Percentiles rank a stretch among this genome's conserved stretches.
phyloP scores from a whole-genome alignment of 2,888 invertebrate genomes.

The Tuberolachnus salignus region DNA sequence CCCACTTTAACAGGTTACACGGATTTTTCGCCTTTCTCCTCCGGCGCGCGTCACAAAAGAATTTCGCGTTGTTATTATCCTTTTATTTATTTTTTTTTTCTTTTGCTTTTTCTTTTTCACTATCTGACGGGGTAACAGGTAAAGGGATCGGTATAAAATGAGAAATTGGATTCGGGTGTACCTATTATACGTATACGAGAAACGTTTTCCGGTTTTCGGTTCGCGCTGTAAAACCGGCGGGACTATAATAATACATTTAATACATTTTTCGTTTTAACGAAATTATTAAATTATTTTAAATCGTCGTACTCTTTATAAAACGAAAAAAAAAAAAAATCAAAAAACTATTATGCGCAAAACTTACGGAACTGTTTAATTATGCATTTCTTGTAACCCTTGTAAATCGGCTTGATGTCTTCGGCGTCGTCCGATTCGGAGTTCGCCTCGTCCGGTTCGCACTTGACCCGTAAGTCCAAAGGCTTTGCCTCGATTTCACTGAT shows the following conservation, averaged over 20 bases:
- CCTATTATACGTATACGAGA: no score
- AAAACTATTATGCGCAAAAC: conserved; percentile 11
- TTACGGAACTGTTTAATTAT: conserved; percentile 54
- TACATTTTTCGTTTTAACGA: no score
- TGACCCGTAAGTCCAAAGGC: conserved; percentile 52
- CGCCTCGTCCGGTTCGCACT: conserved; percentile 49
- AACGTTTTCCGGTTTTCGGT: conserved; percentile 10
- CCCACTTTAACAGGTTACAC: conserved; percentile 55
- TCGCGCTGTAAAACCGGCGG: no score
- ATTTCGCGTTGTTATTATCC: conserved; percentile 46
- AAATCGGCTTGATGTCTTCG: conserved; percentile 46
- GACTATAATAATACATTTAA: no score
- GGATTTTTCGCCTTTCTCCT: conserved; percentile 53
- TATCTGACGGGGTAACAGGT: conserved; percentile 20
- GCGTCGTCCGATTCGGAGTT: conserved; percentile 51
- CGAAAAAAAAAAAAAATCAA: no score
- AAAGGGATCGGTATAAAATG: neutral
- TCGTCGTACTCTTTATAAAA: no score
- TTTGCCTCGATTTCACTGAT: conserved; percentile 53
- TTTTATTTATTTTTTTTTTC: conserved; percentile 5
- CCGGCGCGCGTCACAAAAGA: conserved; percentile 46
- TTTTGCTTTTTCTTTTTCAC: neutral
- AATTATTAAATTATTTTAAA: no score
- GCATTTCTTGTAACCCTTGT: conserved; percentile 54
- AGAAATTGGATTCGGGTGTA: neutral